These are phyloP conservation scores for Clistopyga incitator DNA, from an alignment of 2,888 invertebrate species.

Conservation along the genomic window DNA sequence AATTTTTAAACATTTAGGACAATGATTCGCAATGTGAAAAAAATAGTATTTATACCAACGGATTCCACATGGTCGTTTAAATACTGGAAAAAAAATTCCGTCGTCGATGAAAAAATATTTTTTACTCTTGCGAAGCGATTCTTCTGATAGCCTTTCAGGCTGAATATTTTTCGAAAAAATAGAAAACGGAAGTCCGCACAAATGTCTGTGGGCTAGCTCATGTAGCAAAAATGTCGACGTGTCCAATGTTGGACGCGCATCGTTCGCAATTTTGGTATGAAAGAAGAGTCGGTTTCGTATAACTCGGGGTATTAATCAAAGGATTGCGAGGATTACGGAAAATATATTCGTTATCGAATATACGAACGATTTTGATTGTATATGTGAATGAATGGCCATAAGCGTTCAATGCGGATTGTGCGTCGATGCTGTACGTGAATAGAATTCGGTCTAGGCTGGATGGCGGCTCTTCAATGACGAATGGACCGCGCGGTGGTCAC, in stretches of 20 bases:
- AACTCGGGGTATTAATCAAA: conserved; percentile 49
- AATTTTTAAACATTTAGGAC: neutral
- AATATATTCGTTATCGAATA: conserved; percentile 61
- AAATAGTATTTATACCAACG: too few species aligned
- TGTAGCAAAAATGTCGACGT: conserved; percentile 4
- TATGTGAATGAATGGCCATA: conserved; percentile 29
- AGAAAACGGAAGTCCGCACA: neutral
- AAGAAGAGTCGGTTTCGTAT: conserved; percentile 14
- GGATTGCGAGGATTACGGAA: conserved; percentile 55
- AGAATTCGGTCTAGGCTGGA: conserved; percentile 39
- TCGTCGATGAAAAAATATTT: too few species aligned
- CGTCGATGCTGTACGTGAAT: conserved; percentile 46
- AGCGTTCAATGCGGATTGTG: neutral
- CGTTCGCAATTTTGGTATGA: neutral
- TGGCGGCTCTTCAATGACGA: conserved; percentile 53
- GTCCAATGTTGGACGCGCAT: neutral
- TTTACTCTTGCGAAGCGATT: neutral
- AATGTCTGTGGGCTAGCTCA: neutral
- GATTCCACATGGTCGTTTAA: too few species aligned
- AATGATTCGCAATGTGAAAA: neutral
- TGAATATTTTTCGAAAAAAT: neutral
- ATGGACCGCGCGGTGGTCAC: conserved; percentile 57
- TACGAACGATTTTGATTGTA: conserved; percentile 31
- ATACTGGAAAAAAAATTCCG: too few species aligned
- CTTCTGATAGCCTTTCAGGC: neutral